Evolutionary conservation across 2,888 invertebrate species (phyloP), one percentile per base, ranked within the genome.

Genomic region (Pimpla rufipes): DNA sequence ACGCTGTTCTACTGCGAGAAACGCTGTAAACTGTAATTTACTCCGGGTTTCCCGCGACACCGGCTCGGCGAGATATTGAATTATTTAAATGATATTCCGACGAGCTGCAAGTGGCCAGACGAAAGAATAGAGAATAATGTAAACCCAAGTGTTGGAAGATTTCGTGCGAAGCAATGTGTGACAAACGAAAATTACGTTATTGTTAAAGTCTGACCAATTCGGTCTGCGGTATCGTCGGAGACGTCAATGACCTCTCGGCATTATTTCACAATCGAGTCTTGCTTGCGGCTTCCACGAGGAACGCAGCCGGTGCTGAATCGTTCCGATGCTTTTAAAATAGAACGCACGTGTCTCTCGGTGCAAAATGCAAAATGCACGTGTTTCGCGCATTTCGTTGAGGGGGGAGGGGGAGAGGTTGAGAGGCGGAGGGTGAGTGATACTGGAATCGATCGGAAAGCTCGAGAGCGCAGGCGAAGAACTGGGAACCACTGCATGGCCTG

Each of bases 191-290:
- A 79, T 85, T 70, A 79, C 76, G 52, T 82, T 85, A 52, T n/a
- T 29, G 29, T 5, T 74, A 82, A 13, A 79, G 55, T n/a, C 62
- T 80, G 47, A 78, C 13, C 23, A 8, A 37, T 75, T 57, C 47
- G 64, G 29, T 59, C 66, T 16, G 76, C 78, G 50, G 77, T 75
- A 50, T 83, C 59, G 52, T 81, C 70, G 11, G 78, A 10, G 80
- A 67, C 62, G 75, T 81, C 85, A 45, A 68, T 57, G 76, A 85
- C 79, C 80, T 40, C 40, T 2, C 85, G 93, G 95, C n/a, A 95
- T 94, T 88, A 94, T 94, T 0, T 21, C 95, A 95, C 0, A 95
- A 94, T 50, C 93, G 87, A 0, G 94, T 95, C 82, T 92, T 29
- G 29, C 94, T 83, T 95, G 95, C 52, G 94, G 18, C 13, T 35